Base-by-base conservation (phyloP, 2,888 invertebrate species). In the Rhogogaster chlorosoma region DNA sequence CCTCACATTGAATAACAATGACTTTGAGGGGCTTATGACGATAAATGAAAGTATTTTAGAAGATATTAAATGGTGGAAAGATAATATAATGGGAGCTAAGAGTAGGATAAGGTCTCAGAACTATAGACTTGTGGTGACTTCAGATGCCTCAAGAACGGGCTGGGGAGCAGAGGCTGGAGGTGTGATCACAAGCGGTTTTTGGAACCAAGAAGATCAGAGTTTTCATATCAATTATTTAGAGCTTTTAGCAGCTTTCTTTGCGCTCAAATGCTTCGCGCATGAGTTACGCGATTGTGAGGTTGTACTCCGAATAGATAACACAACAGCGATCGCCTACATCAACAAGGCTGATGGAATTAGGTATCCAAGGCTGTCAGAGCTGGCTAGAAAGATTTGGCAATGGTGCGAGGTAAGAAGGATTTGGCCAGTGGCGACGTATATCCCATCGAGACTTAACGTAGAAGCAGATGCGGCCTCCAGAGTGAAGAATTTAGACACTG, bases 221-320 rank as follows among this genome's bases (percentile, higher is more conserved):
- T 42, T 22, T 0, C 84, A 84, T 29, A 85, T 85, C 0, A 85
- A 85, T 73, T 45, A 64, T 1, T 32, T 64, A 26, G 84, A 85
- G 49, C 29, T 88, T 22, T 10, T 84, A 22, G 87, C 88, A 10
- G 86, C 85, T 0, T 88, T 84, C 32, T 86, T 87, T 36, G 87
- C 86, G 0, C 18, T 89, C 0, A 86, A 87, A 70, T 86, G 86
- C 85, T 89, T 88, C 36, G 87, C 86, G 1, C 26, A 53, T 0
- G 26, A 88, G 0, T n/a, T 85, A 70, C 32, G 15, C 0, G 18
- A 87, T 2, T 86, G 86, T 64, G 86, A 89, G 77, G 80, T 89
- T 7, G 38, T 89, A 26, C 32, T 89, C 0, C 57, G 88, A 26
- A n/a, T 88, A 26, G 87, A 90, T 57, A 89, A 89, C 26, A 89